Base-by-base conservation (phyloP, 2,797 vertebrate genomes). In the Epinephelus awoara region DNA sequence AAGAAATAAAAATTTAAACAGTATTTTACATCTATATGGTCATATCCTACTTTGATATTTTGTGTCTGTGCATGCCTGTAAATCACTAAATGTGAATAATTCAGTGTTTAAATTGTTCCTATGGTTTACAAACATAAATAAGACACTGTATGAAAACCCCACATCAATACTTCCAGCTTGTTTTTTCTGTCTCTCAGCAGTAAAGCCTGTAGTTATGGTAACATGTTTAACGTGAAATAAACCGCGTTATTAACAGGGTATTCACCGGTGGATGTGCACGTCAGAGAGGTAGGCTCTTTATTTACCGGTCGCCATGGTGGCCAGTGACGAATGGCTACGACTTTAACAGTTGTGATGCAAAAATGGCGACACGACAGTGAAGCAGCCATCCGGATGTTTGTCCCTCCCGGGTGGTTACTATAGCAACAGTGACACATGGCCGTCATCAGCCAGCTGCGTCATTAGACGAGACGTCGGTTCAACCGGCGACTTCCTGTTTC, bases 401-500 rank as follows among this genome's bases (percentile, higher is more conserved):
- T 82, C 80, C 72, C 73, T 19, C 67, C 50, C 44, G 5, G 44
- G 52, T 38, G 34, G 89, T 94, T 85, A 57, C 91, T 64, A 62
- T 44, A 55, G 93, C 77, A 87, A 95, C 91, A 21, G 52, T 58
- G 72, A 72, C 77, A 76, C 74, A 23, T 54, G 86, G 59, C 79
- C 55, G 82, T 91, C 92, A 92, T 86, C 81, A 29, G 84, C 61
- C 83, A 79, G 75, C 85, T 92, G 90, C 91, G 92, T 94, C 94
- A 95, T 70, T 65, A 54, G 56, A 74, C 56, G 64, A 79, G 81
- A 73, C 72, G 81, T 75, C 77, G 89, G 87, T 92, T 94, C 77
- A 92, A 92, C 94, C 19, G 79, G 82, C 79, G 21, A 89, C 91
- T 95, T 96, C 95, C 95, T 92, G 89, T 94, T 94, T 92, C 92